Evolutionary conservation across 1,140 invertebrate genomes (phyloP).

Genomic region (Caenorhabditis brenneri): DNA sequence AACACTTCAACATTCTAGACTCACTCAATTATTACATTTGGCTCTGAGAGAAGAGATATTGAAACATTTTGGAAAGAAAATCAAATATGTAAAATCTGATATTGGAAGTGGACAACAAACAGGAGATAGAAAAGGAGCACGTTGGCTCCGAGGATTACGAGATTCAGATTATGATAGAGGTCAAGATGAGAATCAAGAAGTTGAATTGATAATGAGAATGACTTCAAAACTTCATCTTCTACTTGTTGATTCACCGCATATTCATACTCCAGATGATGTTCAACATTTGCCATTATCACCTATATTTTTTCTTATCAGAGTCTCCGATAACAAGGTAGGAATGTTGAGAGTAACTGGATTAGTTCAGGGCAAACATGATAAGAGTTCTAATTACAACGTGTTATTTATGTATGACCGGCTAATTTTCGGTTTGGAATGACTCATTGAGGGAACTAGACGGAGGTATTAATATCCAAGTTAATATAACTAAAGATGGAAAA

Average conservation of each 20-base stretch:
- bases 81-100: slow-evolving; percentile 25
- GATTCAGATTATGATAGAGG: slow-evolving; percentile 18
- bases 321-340: slow-evolving; percentile 34
- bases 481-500: too few relatives aligned
- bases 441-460: too few relatives aligned
- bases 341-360: neutral
- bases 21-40: slow-evolving; percentile 99
- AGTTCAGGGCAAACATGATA: neutral
- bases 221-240: slow-evolving; percentile 7
- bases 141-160: slow-evolving; percentile 15
- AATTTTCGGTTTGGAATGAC: too few relatives aligned
- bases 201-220: slow-evolving; percentile 28
- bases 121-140: neutral
- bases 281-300: slow-evolving; percentile 29
- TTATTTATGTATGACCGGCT: neutral
- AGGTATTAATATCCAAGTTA: too few relatives aligned
- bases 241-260: slow-evolving; percentile 17
- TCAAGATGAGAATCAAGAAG: slow-evolving; percentile 28
- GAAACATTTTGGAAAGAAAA: slow-evolving; percentile 41
- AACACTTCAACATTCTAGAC: slow-evolving; percentile 95
- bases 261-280: slow-evolving; percentile 36
- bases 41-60: slow-evolving; percentile 73
- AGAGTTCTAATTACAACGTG: neutral
- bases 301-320: slow-evolving; percentile 39
- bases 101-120: slow-evolving; percentile 42